A percentile compares a stretch with the other conserved stretches of the same genome.
Conservation (phyloP, 2,113 vertebrate genomes). For the Otis tarda region DNA sequence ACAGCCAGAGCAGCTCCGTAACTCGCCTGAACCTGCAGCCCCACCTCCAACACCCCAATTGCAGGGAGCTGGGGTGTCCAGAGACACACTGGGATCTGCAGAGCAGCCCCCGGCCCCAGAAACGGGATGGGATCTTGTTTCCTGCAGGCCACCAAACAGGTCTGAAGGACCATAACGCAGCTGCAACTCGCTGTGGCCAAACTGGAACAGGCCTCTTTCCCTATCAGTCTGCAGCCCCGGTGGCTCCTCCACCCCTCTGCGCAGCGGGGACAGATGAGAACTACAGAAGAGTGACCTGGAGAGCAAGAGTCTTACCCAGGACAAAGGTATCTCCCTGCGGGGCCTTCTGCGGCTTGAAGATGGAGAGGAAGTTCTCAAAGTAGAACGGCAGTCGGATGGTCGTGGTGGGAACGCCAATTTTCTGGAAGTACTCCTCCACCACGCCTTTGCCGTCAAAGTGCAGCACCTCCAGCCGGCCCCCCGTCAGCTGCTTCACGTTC, state of each 20-base stretch:
- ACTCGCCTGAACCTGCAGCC: neutral
- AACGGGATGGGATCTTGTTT: neutral
- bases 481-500: conserved; percentile 65
- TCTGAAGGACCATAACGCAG: neutral
- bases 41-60: neutral
- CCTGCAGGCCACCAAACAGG: neutral
- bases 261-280: neutral
- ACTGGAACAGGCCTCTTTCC: neutral
- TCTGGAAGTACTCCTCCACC: conserved; percentile 71
- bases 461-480: conserved; percentile 45
- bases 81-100: neutral
- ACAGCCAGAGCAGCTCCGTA: rapidly evolving
- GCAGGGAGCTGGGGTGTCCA: neutral
- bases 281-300: neutral
- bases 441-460: conserved; percentile 74
- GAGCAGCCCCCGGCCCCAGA: neutral
- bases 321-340: conserved; percentile 30
- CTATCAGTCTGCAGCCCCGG: neutral
- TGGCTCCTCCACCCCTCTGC: neutral
- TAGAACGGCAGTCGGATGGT: conserved; percentile 59
- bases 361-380: conserved; percentile 74
- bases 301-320: conserved; percentile 50
- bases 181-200: neutral
- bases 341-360: conserved; percentile 58
- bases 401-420: conserved; percentile 38